Evolutionary conservation across 1,140 invertebrate species (phyloP).

Genomic region (Scaptomyza graminum): DNA sequence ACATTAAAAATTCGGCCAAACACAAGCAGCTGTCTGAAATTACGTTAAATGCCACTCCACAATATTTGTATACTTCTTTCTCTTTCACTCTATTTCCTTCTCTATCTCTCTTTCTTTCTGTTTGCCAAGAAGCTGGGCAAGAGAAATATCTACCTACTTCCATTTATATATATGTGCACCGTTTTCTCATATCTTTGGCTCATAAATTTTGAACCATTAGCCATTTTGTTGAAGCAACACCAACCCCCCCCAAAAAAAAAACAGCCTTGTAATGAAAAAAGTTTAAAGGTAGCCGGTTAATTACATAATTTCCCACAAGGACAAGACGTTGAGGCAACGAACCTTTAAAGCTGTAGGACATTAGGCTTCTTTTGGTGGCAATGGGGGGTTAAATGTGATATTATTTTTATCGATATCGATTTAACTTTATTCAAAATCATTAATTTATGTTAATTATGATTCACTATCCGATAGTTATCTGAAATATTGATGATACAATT

Average conservation of each 20-base stretch:
- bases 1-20: slow-evolving; percentile 17
- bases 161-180: slow-evolving; percentile 21
- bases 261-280: slow-evolving; percentile 60
- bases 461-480: too few relatives aligned
- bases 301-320: slow-evolving; percentile 44
- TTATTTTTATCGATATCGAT: neutral
- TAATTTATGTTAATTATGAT: too few relatives aligned
- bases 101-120: neutral
- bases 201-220: slow-evolving; percentile 73
- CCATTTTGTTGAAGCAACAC: slow-evolving; percentile 13
- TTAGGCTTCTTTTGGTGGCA: too few relatives aligned
- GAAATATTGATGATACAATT: too few relatives aligned
- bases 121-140: slow-evolving; percentile 16
- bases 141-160: slow-evolving; percentile 7
- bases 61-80: slow-evolving; percentile 33
- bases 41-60: slow-evolving; percentile 40
- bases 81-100: neutral
- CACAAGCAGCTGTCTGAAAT: slow-evolving; percentile 47
- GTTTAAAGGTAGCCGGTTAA: slow-evolving; percentile 63
- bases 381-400: neutral
- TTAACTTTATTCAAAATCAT: too few relatives aligned
- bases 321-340: neutral
- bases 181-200: slow-evolving; percentile 65
- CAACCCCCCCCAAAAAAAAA: slow-evolving; percentile 20
- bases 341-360: neutral